Evolutionary conservation across 2,888 invertebrate genomes (phyloP).

Genomic region (Ectropis crepuscularia): DNA sequence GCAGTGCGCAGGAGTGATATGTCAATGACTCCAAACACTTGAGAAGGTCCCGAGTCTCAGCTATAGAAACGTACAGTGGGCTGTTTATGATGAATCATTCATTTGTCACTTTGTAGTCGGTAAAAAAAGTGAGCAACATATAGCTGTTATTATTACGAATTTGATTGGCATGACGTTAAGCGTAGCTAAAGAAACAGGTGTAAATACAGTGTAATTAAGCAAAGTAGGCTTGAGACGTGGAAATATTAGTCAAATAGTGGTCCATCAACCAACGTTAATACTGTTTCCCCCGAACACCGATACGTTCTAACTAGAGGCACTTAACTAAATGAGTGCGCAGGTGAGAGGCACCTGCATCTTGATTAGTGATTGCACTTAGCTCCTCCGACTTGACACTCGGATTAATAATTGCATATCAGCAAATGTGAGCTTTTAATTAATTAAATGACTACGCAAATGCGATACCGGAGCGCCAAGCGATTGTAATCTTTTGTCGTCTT

Average conservation of each 20-base stretch:
- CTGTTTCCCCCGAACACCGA: slow-evolving; percentile 54
- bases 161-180: slow-evolving; percentile 25
- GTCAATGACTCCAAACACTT: no score
- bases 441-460: slow-evolving; percentile 60
- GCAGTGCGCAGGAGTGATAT: no score
- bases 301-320: slow-evolving; percentile 58
- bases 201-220: slow-evolving; percentile 35
- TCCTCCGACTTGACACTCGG: slow-evolving; percentile 64
- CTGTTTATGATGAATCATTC: no score
- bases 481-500: slow-evolving; percentile 59
- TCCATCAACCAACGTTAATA: slow-evolving; percentile 49
- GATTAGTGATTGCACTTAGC: slow-evolving; percentile 77
- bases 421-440: slow-evolving; percentile 74
- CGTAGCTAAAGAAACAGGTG: slow-evolving; percentile 36
- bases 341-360: slow-evolving; percentile 77
- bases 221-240: slow-evolving; percentile 32
- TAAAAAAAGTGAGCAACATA: no score
- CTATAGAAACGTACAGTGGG: no score
- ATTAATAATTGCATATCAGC: slow-evolving; percentile 70
- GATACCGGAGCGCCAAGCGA: slow-evolving; percentile 47
- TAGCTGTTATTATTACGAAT: no score
- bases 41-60: no score
- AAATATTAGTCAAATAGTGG: slow-evolving; percentile 39
- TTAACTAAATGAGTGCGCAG: slow-evolving; percentile 71
- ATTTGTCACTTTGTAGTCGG: no score